Base-by-base conservation (phyloP, 2,888 invertebrate genomes). In the Zaprionus bogoriensis region DNA sequence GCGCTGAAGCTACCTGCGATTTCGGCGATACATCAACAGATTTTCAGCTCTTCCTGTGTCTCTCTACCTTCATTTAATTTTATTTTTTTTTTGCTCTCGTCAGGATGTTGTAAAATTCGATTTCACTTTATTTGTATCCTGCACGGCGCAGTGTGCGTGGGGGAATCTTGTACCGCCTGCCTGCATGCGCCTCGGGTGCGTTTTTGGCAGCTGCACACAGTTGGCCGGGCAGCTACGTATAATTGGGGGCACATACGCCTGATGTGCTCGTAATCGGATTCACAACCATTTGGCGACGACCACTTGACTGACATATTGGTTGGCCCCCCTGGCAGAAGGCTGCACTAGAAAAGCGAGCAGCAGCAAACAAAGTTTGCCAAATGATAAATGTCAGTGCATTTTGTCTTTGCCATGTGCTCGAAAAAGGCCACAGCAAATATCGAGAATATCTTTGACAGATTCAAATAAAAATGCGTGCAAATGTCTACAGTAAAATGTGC, bases 11-110 rank as follows among this genome's bases (percentile, higher is more conserved):
- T 50, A 42, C 52, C 61, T 45, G 58, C 27, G 28, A 14, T 32
- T 9, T 22, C 23, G 20, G 51, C 64, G 53, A 77, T 81, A 65
- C 73, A 67, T 77, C 77, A 84, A 72, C 81, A 81, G 78, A 71
- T 64, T 81, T 66, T 67, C 60, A 45, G 41, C 17, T 19, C 17
- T 10, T 36, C 14, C n/a, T 12, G 55, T n/a, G n/a, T n/a, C 28
- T 66, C 57, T 46, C 44, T 9, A n/a, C 47, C n/a, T n/a, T n/a
- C n/a, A n/a, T n/a, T n/a, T n/a, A n/a, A n/a, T n/a, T n/a, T n/a
- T n/a, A n/a, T n/a, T 66, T 63, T 64, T 67, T 32, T 30, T 44
- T 50, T 52, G 74, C 27, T 30, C 39, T 50, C 48, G 74, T 48
- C 55, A 69, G 62, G 48, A 57, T 47, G 47, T 51, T 63, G 61